phyloP scores from a whole-genome alignment of 1,140 invertebrate species.

The Euwallacea fornicatus region DNA sequence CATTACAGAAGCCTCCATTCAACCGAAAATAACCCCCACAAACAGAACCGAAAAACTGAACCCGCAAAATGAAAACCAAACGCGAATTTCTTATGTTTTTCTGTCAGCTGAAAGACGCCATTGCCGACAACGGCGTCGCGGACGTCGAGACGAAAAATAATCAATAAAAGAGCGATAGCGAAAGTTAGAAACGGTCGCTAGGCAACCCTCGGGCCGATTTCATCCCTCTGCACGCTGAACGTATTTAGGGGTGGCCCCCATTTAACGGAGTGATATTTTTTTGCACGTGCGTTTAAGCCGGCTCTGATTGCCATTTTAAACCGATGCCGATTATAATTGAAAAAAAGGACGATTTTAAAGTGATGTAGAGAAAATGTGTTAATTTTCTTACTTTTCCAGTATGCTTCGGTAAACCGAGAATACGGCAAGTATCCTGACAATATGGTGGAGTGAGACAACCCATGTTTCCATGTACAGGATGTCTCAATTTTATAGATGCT shows the following conservation, averaged over 20 bases:
- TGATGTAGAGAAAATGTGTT: too few relatives aligned
- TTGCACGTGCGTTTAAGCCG: neutral
- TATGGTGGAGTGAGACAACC: too few relatives aligned
- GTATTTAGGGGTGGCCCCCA: neutral
- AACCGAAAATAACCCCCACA: slow-evolving; percentile 32
- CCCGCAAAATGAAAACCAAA: slow-evolving; percentile 45
- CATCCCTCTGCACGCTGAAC: slow-evolving; percentile 24
- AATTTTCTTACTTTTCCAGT: too few relatives aligned
- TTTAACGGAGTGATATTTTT: slow-evolving; percentile 24
- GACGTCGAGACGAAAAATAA: slow-evolving; percentile 53
- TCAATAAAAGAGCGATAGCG: slow-evolving; percentile 53
- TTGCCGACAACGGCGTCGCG: slow-evolving; percentile 45
- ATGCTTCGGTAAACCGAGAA: too few relatives aligned
- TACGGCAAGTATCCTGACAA: too few relatives aligned
- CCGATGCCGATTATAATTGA: too few relatives aligned
- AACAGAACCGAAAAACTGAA: slow-evolving; percentile 45
- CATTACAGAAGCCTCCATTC: slow-evolving; percentile 44
- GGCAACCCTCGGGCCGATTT: slow-evolving; percentile 39
- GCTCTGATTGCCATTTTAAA: too few relatives aligned
- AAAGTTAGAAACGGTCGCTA: slow-evolving; percentile 45
- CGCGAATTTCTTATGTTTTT: slow-evolving; percentile 47
- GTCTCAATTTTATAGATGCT: too few relatives aligned
- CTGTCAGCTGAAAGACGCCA: slow-evolving; percentile 55
- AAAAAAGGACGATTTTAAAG: too few relatives aligned
- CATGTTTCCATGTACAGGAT: too few relatives aligned